Base-by-base conservation (phyloP, 2,113 vertebrate species). In the Odocoileus virginianus region DNA sequence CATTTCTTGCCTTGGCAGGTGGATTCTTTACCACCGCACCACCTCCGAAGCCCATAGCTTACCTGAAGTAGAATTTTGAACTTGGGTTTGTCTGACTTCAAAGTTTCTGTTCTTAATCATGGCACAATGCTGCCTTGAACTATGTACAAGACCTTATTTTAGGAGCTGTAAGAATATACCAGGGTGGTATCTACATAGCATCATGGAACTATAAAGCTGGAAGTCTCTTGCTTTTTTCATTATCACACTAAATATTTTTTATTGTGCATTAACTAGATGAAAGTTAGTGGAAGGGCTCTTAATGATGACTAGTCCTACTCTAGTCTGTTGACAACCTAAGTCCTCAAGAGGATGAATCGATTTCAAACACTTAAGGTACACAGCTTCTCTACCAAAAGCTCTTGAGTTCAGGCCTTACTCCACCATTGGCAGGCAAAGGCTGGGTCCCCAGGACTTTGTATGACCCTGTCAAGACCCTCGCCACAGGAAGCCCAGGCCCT, bases 191-290 rank as follows among this genome's bases (percentile, higher is more conserved):
- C 55, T 36, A 76, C 6, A 36, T 9, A 76, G 64, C 60, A 45
- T 58, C 9, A 7, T 28, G 36, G 12, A 84, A 55, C 33, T n/a
- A 3, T 36, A 40, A 84, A 19, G 36, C 36, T 45, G 54, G 43
- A 88, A 76, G 43, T 28, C 21, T 33, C 40, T 74, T 92, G 45
- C 43, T 10, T 11, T 57, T 10, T 45, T 6, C 28, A 25, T 92
- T 87, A 95, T 27, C 43, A 87, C 54, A 87, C 83, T 87, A 89
- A 81, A 33, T 91, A 60, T 67, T 95, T 97, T 97, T 91, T 86
- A 96, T 94, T 95, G 43, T 89, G 64, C 28, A 94, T 96, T 87
- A 94, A 85, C 92, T 95, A 58, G 3, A 58, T 55, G 43, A 82
- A 86, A 94, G 58, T 58, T 54, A 85, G 50, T 71, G 55, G 15